Conservation (phyloP, 1,140 invertebrate genomes). For the Fopius arisanus region DNA sequence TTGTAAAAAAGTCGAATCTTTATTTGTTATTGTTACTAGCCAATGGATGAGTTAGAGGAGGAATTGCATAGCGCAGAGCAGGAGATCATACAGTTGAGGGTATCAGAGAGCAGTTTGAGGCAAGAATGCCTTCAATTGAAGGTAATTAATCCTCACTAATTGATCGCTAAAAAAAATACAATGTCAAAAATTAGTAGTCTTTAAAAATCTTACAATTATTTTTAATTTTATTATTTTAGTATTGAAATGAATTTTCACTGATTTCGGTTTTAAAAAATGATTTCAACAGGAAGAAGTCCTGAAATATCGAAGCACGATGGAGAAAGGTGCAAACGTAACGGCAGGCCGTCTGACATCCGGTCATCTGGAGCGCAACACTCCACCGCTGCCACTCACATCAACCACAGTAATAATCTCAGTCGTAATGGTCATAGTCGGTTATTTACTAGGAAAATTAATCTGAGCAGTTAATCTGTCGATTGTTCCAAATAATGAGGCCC, state of each 20-base stretch:
- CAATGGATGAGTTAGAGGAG: constrained; percentile 54
- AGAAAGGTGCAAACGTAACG: constrained; percentile 47
- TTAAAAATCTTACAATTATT: no score
- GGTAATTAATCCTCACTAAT: constrained; percentile 65
- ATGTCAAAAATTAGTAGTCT: no score
- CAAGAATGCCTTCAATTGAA: constrained; percentile 84
- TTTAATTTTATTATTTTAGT: no score
- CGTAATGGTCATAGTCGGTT: constrained; percentile 58
- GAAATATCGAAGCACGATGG: constrained; percentile 54
- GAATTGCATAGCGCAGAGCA: constrained; percentile 74
- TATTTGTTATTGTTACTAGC: constrained; percentile 39
- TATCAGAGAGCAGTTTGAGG: constrained; percentile 77
- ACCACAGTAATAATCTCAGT: constrained; percentile 53
- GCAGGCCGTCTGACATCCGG: constrained; percentile 46
- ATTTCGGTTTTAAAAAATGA: neutral
- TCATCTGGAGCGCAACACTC: constrained; percentile 41
- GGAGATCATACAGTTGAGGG: constrained; percentile 78
- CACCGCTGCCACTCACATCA: constrained; percentile 44
- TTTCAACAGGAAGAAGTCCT: constrained; percentile 57
- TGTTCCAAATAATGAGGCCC: constrained; percentile 1
- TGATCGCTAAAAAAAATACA: no score
- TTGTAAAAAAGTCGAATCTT: constrained; percentile 23
- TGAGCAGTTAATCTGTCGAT: constrained; percentile 50
- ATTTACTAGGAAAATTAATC: constrained; percentile 61
- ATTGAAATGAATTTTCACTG: neutral